A percentile compares a stretch with the other conserved stretches of the same genome.
These are phyloP conservation scores for Tipula vernalis DNA, from an alignment of 2,888 invertebrate genomes.

Conservation along the genomic window DNA sequence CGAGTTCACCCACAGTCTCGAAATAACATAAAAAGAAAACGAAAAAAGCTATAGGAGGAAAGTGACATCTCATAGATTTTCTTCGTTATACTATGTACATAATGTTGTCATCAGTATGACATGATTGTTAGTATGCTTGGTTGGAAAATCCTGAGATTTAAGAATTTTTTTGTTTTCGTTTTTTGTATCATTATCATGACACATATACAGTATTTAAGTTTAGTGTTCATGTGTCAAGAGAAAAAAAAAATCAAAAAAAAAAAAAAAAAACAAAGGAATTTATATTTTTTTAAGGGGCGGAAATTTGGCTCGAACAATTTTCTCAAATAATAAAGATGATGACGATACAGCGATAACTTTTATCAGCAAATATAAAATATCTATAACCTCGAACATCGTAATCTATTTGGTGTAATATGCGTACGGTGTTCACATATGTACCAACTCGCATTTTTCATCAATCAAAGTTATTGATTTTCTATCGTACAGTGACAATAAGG, in stretches of 20 bases:
- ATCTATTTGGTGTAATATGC: background rate
- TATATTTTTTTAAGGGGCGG: background rate
- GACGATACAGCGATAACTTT: background rate
- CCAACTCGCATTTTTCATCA: background rate
- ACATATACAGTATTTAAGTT: background rate
- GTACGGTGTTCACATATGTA: background rate
- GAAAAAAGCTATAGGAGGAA: background rate
- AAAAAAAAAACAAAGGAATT: background rate
- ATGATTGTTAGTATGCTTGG: background rate
- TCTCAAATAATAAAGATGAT: background rate
- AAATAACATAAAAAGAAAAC: background rate
- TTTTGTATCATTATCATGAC: background rate
- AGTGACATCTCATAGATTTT: background rate
- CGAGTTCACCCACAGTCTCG: background rate
- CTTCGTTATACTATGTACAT: background rate
- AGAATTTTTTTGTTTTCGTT: background rate
- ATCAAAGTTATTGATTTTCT: background rate
- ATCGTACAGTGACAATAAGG: background rate
- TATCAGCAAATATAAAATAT: background rate
- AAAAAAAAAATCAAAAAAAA: background rate
- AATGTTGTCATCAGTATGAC: background rate
- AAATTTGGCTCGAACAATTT: background rate
- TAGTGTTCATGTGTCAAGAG: background rate
- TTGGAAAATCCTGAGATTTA: background rate
- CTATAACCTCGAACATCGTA: background rate